Conservation (phyloP, 1,140 invertebrate genomes). For the Adelges cooleyi region DNA sequence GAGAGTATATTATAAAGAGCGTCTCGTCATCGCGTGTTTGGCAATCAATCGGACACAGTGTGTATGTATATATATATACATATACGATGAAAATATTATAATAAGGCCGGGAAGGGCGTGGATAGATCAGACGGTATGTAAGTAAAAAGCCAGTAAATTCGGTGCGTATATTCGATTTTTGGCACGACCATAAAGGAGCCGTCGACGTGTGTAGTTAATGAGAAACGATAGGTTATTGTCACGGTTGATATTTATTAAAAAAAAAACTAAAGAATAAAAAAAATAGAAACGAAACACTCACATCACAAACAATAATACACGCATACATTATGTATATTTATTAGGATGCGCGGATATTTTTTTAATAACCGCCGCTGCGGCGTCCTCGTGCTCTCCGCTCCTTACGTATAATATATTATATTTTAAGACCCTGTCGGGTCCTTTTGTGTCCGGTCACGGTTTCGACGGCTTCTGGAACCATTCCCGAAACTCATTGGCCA, state of each 20-base stretch:
- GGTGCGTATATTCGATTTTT: slow-evolving; percentile 14
- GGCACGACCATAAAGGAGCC: slow-evolving; percentile 18
- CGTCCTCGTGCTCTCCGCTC: background rate
- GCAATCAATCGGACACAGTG: background rate
- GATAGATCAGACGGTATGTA: background rate
- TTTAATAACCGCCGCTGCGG: background rate
- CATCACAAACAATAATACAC: background rate
- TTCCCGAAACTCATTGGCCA: slow-evolving; percentile 27
- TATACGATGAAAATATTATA: too few relatives aligned
- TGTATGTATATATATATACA: too few relatives aligned
- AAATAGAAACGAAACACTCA: background rate
- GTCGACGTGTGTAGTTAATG: slow-evolving; percentile 24
- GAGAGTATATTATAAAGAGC: too few relatives aligned
- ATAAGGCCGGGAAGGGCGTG: too few relatives aligned
- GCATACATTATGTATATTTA: background rate
- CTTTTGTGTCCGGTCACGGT: slow-evolving; percentile 20
- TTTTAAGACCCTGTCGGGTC: slow-evolving; percentile 10
- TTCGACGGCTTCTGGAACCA: slow-evolving; percentile 15
- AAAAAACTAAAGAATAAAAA: background rate
- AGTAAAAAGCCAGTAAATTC: background rate
- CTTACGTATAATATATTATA: background rate
- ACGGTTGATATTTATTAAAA: slow-evolving; percentile 17
- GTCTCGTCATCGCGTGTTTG: too few relatives aligned
- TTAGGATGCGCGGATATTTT: slow-evolving; percentile 10
- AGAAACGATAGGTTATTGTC: slow-evolving; percentile 28